Percentiles rank a stretch among this genome's conserved stretches.
Evolutionary conservation across 2,888 invertebrate genomes (phyloP).

Genomic region (Drosophila yooni): DNA sequence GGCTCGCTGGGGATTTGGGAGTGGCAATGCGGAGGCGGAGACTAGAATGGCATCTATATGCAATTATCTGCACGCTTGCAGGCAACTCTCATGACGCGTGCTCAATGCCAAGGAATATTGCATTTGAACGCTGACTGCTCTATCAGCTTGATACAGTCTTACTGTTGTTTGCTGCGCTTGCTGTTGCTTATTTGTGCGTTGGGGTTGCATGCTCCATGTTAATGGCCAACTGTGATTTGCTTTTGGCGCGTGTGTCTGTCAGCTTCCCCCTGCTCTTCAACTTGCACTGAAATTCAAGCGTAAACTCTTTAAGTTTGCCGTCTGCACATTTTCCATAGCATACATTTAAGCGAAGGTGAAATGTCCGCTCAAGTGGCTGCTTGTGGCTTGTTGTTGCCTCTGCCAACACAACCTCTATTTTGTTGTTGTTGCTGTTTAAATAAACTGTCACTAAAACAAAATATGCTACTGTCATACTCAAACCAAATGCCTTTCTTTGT

Average conservation of each 20-base stretch:
- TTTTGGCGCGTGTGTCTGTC: conserved; percentile 24
- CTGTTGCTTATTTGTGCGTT: conserved; percentile 24
- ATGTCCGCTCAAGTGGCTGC: conserved; percentile 43
- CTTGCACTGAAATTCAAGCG: conserved; percentile 5
- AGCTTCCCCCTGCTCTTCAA: not conserved
- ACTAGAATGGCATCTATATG: conserved; percentile 56
- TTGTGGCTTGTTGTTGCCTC: conserved; percentile 6
- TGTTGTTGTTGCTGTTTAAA: conserved; percentile 20
- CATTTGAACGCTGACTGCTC: conserved; percentile 55
- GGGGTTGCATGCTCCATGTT: conserved; percentile 49
- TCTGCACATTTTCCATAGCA: conserved; percentile 44
- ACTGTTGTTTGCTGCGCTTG: conserved; percentile 9
- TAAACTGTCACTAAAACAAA: conserved; percentile 55
- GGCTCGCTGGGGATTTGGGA: conserved; percentile 15
- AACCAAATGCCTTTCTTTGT: conserved; percentile 70
- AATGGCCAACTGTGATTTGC: conserved; percentile 45
- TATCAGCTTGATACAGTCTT: conserved; percentile 25
- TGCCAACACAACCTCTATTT: not conserved
- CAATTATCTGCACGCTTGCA: conserved; percentile 70
- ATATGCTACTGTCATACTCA: conserved; percentile 67
- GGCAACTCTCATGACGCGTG: conserved; percentile 42
- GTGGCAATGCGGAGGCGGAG: not conserved
- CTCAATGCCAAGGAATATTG: conserved; percentile 70
- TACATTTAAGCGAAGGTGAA: conserved; percentile 66
- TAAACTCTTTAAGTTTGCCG: conserved; percentile 20